Percentiles rank a stretch among this genome's conserved stretches.
Evolutionary conservation across 2,797 vertebrate species (phyloP).

Genomic region (Hemibagrus guttatus): DNA sequence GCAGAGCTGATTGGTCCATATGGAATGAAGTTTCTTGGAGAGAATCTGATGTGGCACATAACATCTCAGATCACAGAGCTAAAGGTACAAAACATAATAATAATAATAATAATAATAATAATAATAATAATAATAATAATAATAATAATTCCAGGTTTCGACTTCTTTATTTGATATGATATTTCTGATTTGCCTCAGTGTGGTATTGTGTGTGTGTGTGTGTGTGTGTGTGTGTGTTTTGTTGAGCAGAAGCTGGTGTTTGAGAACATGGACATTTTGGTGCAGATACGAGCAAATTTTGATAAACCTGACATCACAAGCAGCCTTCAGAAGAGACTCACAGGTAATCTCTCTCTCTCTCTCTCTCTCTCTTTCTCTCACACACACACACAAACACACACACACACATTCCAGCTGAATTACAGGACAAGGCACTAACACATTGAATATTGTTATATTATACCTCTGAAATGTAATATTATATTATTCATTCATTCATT

Average conservation of each 20-base stretch:
- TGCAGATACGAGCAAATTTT: constrained; percentile 89
- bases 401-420: neutral
- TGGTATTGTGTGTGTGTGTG: constrained; percentile 6
- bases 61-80: constrained; percentile 90
- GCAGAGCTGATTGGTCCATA: constrained; percentile 89
- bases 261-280: constrained; percentile 93
- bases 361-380: too few relatives aligned
- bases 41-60: constrained; percentile 96
- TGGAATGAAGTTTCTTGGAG: constrained; percentile 87
- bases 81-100: constrained; percentile 75
- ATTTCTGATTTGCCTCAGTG: neutral
- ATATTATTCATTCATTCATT: too few relatives aligned
- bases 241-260: constrained; percentile 84
- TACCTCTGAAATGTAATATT: too few relatives aligned
- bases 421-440: too few relatives aligned
- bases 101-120: neutral
- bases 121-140: neutral
- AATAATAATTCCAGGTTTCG: neutral
- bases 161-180: neutral
- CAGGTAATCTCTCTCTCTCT: constrained; percentile 66
- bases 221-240: neutral
- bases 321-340: constrained; percentile 78
- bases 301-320: constrained; percentile 81
- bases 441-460: too few relatives aligned
- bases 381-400: constrained; percentile 1